Base-by-base conservation (phyloP, 2,113 vertebrate genomes). In the Pseudopodoces humilis region DNA sequence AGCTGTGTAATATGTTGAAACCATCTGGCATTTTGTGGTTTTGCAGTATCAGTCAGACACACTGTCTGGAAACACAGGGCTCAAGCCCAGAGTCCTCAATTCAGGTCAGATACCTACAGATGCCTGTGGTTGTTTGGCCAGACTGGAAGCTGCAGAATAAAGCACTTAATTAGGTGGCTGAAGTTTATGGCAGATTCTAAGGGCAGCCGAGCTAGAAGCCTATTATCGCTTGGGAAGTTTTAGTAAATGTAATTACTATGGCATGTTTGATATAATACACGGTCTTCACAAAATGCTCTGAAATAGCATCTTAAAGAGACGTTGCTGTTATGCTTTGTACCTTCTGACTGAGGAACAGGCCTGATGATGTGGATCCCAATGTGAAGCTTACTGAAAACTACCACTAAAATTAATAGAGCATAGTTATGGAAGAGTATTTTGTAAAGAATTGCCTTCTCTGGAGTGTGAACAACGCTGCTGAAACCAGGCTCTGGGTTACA, bases 21-120 rank as follows among this genome's bases (percentile, higher is more conserved):
- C 94, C 95, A 97, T 97, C 95, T 97, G 95, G 95, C 96, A 95
- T 94, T 94, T 96, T 81, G 90, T 25, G 56, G 93, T 92, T 93
- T 95, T 94, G 67, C 92, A 88, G 85, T 88, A 96, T 94, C 96
- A 96, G 95, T 90, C 94, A 96, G 95, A 95, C 83, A 1, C 77
- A 6, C 90, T 94, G 95, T 96, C 96, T 96, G 94, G 95, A 96
- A 96, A 93, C 72, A 88, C 41, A 86, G 65, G 86, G 90, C 95
- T 94, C 72, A 84, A 82, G 88, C 76, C 88, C 77, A 81, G 92
- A 93, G 92, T 84, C 88, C 90, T 96, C 86, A 81, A 93, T 92
- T 92, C 90, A 76, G 88, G 88, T 93, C 92, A 96, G 90, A 92
- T 90, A 96, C 95, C 94, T 96, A 88, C 86, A 92, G 85, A 84